phyloP scores from a whole-genome alignment of 1,140 invertebrate species.

The Lepidurus arcticus region DNA sequence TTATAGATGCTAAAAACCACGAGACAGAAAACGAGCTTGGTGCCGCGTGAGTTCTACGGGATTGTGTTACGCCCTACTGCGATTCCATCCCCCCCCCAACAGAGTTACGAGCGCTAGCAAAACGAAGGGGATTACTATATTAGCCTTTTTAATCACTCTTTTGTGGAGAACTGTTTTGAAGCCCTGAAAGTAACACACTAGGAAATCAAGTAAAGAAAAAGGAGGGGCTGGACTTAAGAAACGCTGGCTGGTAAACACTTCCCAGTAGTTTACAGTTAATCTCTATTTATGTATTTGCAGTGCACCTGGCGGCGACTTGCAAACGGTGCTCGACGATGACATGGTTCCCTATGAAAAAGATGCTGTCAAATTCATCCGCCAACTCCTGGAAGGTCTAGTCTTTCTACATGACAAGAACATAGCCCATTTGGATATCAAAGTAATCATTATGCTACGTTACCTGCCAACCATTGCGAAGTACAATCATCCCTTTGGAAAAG shows the following conservation, averaged over 20 bases:
- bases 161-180: slow-evolving; percentile 18
- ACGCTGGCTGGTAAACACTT: neutral
- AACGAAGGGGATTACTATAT: slow-evolving; percentile 22
- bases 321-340: slow-evolving; percentile 67
- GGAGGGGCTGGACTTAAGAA: neutral
- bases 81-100: neutral
- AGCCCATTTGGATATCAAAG: slow-evolving; percentile 74
- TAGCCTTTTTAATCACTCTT: neutral
- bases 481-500: too few species aligned
- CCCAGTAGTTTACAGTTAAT: neutral
- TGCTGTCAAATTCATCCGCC: slow-evolving; percentile 60
- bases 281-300: slow-evolving; percentile 47
- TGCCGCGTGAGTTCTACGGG: neutral
- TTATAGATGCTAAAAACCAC: too few species aligned
- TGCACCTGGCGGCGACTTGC: slow-evolving; percentile 67
- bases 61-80: neutral
- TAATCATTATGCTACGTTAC: slow-evolving; percentile 41
- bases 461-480: too few species aligned
- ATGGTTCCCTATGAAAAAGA: slow-evolving; percentile 63
- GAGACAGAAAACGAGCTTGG: neutral
- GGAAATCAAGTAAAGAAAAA: neutral
- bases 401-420: slow-evolving; percentile 68
- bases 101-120: neutral
- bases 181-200: neutral
- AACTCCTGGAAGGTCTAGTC: slow-evolving; percentile 62